Percentiles rank a stretch among this genome's conserved stretches.
phyloP scores from a whole-genome alignment of 2,888 invertebrate genomes.

The Lithophane ornitopus region DNA sequence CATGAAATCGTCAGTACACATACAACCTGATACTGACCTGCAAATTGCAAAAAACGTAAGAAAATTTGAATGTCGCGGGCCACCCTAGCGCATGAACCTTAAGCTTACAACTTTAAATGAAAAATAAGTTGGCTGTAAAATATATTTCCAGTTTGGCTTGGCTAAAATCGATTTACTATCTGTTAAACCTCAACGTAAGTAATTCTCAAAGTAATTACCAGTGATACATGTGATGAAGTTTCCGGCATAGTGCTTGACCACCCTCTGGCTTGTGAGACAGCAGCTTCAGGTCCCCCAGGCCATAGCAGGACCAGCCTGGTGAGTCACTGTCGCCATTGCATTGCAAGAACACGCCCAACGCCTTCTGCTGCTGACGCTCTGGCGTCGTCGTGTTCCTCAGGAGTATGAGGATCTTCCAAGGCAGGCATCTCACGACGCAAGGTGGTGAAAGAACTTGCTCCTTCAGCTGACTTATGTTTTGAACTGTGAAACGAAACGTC shows the following conservation, averaged over 20 bases:
- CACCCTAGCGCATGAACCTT: no score
- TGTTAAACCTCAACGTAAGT: neutral
- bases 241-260: slow-evolving; percentile 94
- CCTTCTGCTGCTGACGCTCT: slow-evolving; percentile 93
- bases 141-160: neutral
- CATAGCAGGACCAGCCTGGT: slow-evolving; percentile 99
- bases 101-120: neutral
- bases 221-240: slow-evolving; percentile 98
- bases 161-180: neutral
- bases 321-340: slow-evolving; percentile 99
- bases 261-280: slow-evolving; percentile 95
- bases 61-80: no score
- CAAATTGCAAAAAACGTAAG: no score
- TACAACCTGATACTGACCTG: no score
- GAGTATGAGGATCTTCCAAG: slow-evolving; percentile 99
- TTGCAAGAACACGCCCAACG: slow-evolving; percentile 96
- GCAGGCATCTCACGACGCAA: slow-evolving; percentile 98
- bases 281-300: slow-evolving; percentile 97
- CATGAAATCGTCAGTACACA: no score
- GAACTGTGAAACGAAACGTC: slow-evolving; percentile 96
- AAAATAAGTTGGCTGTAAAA: neutral
- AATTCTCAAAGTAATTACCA: slow-evolving; percentile 86
- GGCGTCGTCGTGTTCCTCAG: slow-evolving; percentile 94
- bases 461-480: slow-evolving; percentile 96
- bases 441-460: slow-evolving; percentile 96